phyloP scores from a whole-genome alignment of 2,113 vertebrate species.

The Chionomys nivalis region DNA sequence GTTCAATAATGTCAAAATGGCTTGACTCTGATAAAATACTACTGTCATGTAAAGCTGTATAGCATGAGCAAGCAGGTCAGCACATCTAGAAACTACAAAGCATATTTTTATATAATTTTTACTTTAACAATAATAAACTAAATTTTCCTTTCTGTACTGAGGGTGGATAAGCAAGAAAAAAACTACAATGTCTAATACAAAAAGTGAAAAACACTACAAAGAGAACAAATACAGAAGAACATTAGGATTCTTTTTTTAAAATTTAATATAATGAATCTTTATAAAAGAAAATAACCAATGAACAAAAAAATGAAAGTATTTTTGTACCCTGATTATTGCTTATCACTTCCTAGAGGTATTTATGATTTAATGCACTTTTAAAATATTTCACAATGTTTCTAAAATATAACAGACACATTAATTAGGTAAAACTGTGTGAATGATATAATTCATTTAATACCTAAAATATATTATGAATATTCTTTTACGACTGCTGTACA shows the following conservation, averaged over 20 bases:
- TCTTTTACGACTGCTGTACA: neutral
- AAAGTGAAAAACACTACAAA: neutral
- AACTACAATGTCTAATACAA: neutral
- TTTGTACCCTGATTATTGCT: neutral
- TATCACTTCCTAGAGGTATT: neutral
- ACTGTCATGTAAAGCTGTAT: neutral
- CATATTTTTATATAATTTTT: neutral
- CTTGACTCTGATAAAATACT: neutral
- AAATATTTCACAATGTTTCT: neutral
- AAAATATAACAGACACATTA: neutral
- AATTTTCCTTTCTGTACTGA: neutral
- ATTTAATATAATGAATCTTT: neutral
- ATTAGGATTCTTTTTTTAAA: neutral
- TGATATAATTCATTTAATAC: neutral
- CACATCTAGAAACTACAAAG: neutral
- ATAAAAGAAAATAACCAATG: neutral
- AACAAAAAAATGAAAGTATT: neutral
- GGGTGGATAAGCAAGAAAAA: neutral
- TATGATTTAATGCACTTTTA: neutral
- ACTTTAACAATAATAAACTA: neutral
- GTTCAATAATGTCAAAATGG: neutral
- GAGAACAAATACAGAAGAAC: neutral
- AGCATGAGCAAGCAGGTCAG: neutral
- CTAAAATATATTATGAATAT: neutral
- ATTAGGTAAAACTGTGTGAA: neutral